A percentile compares a stretch with the other conserved stretches of the same genome.
Evolutionary conservation across 1,140 invertebrate genomes (phyloP).

Genomic region (Hesperophylax magnus): DNA sequence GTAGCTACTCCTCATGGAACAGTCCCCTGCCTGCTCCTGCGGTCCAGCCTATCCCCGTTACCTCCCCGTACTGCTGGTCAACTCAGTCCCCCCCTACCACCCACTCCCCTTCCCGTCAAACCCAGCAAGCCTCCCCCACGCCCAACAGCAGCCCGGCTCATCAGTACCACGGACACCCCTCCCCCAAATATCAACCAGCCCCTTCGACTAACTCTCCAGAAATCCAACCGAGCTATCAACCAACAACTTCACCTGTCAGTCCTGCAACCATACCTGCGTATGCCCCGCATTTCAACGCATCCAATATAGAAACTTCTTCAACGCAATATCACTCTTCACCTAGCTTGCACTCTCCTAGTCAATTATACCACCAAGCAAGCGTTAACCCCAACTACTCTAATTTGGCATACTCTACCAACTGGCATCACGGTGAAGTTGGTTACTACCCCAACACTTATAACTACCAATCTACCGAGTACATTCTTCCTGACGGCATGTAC

Average conservation of each 20-base stretch:
- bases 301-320: slow-evolving; percentile 10
- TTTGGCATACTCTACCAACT: slow-evolving; percentile 49
- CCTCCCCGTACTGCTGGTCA: slow-evolving; percentile 63
- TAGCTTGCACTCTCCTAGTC: slow-evolving; percentile 45
- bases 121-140: slow-evolving; percentile 62
- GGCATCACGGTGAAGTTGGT: slow-evolving; percentile 52
- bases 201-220: slow-evolving; percentile 62
- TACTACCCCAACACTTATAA: slow-evolving; percentile 54
- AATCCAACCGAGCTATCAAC: slow-evolving; percentile 62
- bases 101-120: slow-evolving; percentile 64
- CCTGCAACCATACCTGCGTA: slow-evolving; percentile 32
- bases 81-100: slow-evolving; percentile 62
- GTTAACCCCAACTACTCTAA: slow-evolving; percentile 52
- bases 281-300: slow-evolving; percentile 32
- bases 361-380: slow-evolving; percentile 53
- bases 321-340: slow-evolving; percentile 23
- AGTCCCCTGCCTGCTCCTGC: slow-evolving; percentile 30
- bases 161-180: slow-evolving; percentile 49
- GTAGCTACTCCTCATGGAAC: slow-evolving; percentile 50
- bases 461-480: slow-evolving; percentile 52
- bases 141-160: slow-evolving; percentile 60
- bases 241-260: slow-evolving; percentile 41
- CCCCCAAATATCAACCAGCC: slow-evolving; percentile 54
- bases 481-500: slow-evolving; percentile 53
- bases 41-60: slow-evolving; percentile 51